phyloP scores from a whole-genome alignment of 2,113 vertebrate species.

The Hystrix cristata region DNA sequence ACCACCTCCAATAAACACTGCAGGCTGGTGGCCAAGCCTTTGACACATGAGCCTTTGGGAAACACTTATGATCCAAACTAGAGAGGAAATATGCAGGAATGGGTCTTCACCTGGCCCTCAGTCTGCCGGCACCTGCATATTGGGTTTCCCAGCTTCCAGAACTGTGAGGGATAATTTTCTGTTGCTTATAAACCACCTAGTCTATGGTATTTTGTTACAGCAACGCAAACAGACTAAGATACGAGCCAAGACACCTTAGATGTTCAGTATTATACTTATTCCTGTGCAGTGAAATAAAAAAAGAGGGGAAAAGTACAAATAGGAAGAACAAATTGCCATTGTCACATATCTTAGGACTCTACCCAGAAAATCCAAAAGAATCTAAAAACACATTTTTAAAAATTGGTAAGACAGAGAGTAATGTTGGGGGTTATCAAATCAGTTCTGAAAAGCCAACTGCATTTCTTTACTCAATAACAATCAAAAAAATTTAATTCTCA shows the following conservation, averaged over 20 bases:
- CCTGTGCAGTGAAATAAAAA: slow-evolving; percentile 19
- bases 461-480: slow-evolving; percentile 27
- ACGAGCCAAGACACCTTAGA: not conserved
- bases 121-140: not conserved
- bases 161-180: not conserved
- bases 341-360: not conserved
- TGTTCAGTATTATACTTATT: not conserved
- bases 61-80: not conserved
- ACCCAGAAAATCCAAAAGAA: slow-evolving; percentile 8
- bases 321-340: slow-evolving; percentile 1
- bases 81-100: not conserved
- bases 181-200: not conserved
- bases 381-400: not conserved
- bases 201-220: not conserved
- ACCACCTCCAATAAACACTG: not conserved
- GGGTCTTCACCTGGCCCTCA: not conserved
- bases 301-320: not conserved
- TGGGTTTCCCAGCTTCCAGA: not conserved
- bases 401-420: slow-evolving; percentile 15
- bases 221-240: not conserved
- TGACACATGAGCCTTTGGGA: not conserved
- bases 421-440: slow-evolving; percentile 9
- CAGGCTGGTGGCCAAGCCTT: not conserved
- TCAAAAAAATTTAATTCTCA: slow-evolving; percentile 48
- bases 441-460: not conserved